Conservation (phyloP, 2,888 invertebrate genomes). For the Amphipyra tragopoginis region DNA sequence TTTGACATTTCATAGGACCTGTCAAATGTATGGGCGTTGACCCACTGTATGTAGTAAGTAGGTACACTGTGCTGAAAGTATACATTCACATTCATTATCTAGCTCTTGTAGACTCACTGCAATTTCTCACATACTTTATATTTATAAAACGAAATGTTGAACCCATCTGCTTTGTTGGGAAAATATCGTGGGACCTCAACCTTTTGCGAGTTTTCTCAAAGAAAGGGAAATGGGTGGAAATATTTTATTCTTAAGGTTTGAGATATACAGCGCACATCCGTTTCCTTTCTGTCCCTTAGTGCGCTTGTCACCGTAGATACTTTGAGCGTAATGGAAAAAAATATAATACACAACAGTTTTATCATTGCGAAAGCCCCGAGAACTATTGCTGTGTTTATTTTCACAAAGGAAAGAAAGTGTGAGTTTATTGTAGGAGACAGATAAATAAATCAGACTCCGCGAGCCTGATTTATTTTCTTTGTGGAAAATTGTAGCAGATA, state of each 20-base stretch:
- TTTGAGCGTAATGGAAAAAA: constrained; percentile 24
- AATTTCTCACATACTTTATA: no score
- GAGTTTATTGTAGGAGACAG: constrained; percentile 6
- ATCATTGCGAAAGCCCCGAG: constrained; percentile 13
- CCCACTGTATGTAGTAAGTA: no score
- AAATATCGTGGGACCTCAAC: background rate
- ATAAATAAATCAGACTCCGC: background rate
- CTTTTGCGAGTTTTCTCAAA: background rate
- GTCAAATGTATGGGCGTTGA: no score
- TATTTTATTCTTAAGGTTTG: constrained; percentile 11
- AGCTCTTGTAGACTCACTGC: no score
- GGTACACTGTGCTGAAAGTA: no score
- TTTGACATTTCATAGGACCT: no score
- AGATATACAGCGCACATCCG: constrained; percentile 6
- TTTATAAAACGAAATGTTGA: background rate
- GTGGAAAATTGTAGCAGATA: background rate
- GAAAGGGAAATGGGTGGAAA: constrained; percentile 1
- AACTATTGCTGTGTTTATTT: constrained; percentile 11
- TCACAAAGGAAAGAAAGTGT: constrained; percentile 25
- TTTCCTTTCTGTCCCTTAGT: constrained; percentile 2
- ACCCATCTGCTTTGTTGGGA: background rate
- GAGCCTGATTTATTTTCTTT: constrained; percentile 18
- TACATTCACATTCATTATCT: no score
- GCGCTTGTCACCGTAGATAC: constrained; percentile 14
- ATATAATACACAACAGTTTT: constrained; percentile 19